phyloP scores from a whole-genome alignment of 1,140 invertebrate species.

The Battus philenor region DNA sequence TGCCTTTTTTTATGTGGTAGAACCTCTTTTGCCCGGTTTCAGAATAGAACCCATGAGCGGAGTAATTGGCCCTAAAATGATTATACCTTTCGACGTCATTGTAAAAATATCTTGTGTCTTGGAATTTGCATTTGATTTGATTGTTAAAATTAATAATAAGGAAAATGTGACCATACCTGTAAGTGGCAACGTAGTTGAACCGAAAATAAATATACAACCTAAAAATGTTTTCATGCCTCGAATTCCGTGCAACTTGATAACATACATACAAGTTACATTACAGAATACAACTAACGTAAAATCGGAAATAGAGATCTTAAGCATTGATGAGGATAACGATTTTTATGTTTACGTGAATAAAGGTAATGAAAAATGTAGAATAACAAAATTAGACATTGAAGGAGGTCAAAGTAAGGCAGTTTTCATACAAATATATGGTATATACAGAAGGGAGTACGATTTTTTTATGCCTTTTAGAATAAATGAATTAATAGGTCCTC shows the following conservation, averaged over 20 bases:
- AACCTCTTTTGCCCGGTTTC: constrained; percentile 56
- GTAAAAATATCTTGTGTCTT: constrained; percentile 58
- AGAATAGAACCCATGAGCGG: constrained; percentile 57
- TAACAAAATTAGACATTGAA: constrained; percentile 47
- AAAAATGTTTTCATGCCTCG: constrained; percentile 56
- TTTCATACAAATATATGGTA: constrained; percentile 55
- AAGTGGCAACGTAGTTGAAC: constrained; percentile 58
- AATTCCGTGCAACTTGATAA: constrained; percentile 52
- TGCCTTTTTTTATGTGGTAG: constrained; percentile 57
- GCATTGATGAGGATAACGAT: constrained; percentile 52
- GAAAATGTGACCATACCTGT: constrained; percentile 56
- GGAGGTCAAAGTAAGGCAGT: constrained; percentile 52
- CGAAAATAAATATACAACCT: constrained; percentile 54
- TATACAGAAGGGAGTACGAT: constrained; percentile 59
- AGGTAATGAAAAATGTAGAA: constrained; percentile 51
- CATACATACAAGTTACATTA: constrained; percentile 54
- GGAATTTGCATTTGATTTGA: constrained; percentile 56
- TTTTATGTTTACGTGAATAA: constrained; percentile 49
- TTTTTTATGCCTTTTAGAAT: constrained; percentile 66
- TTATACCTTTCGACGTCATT: constrained; percentile 48
- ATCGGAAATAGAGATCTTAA: constrained; percentile 43
- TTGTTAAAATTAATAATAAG: constrained; percentile 66
- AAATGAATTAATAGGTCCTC: constrained; percentile 57
- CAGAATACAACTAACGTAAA: constrained; percentile 49
- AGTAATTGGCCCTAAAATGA: constrained; percentile 55